These are phyloP conservation scores for Rhabdophis nuchalis DNA, from an alignment of 2,797 vertebrate species.

Conservation along the genomic window DNA sequence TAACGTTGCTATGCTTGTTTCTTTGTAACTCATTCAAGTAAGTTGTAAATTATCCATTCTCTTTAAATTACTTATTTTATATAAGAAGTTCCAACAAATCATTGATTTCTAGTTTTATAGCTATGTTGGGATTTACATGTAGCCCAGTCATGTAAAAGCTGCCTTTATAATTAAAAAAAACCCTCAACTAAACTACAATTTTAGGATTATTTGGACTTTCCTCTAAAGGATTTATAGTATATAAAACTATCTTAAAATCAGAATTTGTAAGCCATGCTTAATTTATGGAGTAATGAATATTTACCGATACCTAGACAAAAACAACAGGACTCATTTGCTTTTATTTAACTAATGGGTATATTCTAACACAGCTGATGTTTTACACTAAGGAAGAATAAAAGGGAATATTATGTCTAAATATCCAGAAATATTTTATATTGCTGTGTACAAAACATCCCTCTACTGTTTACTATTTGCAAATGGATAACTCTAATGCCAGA, in stretches of 20 bases:
- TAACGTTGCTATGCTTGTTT: background rate
- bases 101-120: background rate
- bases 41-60: background rate
- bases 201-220: background rate
- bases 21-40: background rate
- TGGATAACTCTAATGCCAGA: constrained; percentile 9
- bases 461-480: background rate
- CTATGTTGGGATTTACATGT: background rate
- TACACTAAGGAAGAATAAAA: background rate
- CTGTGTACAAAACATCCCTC: constrained; percentile 1
- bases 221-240: too few relatives aligned
- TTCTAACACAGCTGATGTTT: background rate
- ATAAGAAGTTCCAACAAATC: background rate
- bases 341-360: background rate
- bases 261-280: background rate
- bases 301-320: background rate
- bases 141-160: background rate
- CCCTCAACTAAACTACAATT: background rate
- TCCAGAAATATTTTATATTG: background rate
- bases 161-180: background rate
- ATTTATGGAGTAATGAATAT: background rate
- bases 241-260: background rate
- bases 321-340: background rate
- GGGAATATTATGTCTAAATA: background rate
- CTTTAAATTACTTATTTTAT: background rate